Percentiles rank a stretch among this genome's conserved stretches.
These are phyloP conservation scores for Asobara japonica DNA, from an alignment of 1,140 invertebrate genomes.

Conservation along the genomic window DNA sequence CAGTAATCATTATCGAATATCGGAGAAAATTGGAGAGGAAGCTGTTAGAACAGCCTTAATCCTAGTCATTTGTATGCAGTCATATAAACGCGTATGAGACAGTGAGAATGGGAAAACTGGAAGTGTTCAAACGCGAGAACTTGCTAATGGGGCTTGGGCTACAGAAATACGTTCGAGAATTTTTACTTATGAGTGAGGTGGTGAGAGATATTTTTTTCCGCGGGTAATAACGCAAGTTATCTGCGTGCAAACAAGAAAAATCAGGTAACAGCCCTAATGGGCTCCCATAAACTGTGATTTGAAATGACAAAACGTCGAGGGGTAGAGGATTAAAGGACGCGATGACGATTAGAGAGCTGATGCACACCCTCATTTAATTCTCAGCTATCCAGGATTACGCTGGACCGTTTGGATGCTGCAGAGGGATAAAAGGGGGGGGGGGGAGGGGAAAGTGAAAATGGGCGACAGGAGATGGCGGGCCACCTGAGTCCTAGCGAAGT, in stretches of 20 bases:
- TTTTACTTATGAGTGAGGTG: not conserved
- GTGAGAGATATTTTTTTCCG: not conserved
- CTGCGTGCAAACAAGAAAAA: not conserved
- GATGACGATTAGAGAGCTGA: constrained; percentile 24
- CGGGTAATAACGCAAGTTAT: not conserved
- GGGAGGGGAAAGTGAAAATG: not conserved
- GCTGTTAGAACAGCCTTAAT: constrained; percentile 1
- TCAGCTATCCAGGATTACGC: constrained; percentile 16
- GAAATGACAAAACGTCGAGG: not conserved
- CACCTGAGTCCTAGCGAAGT: constrained; percentile 19
- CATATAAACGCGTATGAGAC: constrained; percentile 11
- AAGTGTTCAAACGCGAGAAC: not conserved
- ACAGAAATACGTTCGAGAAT: not conserved
- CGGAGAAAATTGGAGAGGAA: not conserved
- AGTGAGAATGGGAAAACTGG: not conserved
- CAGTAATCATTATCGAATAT: not conserved
- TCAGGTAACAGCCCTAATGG: not conserved
- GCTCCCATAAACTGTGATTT: not conserved
- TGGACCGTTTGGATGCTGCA: not conserved
- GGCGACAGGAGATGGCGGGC: not conserved
- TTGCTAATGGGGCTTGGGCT: not conserved
- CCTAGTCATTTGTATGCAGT: constrained; percentile 11
- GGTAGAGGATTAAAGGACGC: constrained; percentile 7
- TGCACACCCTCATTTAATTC: constrained; percentile 1
- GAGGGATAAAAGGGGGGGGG: too few relatives aligned